Evolutionary conservation across 1,140 invertebrate species (phyloP).

Genomic region (Eriocheir sinensis): DNA sequence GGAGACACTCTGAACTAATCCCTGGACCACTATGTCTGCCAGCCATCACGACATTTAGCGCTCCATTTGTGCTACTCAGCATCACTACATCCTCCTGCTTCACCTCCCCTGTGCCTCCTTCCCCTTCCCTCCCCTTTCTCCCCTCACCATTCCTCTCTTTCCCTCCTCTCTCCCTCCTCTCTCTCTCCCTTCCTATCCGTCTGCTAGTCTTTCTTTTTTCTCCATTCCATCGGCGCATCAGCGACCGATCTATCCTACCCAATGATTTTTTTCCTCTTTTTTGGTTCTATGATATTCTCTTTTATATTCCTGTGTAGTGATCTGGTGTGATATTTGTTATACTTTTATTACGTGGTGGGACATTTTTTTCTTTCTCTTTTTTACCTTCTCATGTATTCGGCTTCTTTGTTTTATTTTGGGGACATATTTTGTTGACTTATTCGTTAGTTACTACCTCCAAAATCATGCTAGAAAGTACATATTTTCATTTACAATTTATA

Average conservation of each 20-base stretch:
- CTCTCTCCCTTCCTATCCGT: constrained; percentile 21
- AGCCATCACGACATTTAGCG: constrained; percentile 42
- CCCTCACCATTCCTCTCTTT: constrained; percentile 18
- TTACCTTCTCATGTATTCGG: too few relatives aligned
- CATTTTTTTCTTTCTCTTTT: too few relatives aligned
- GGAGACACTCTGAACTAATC: constrained; percentile 40
- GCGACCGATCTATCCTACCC: neutral
- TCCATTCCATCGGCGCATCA: neutral
- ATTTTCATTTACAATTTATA: too few relatives aligned
- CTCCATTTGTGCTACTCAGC: constrained; percentile 66
- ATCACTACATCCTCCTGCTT: neutral
- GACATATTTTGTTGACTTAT: too few relatives aligned
- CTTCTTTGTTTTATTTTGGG: too few relatives aligned
- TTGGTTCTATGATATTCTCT: neutral
- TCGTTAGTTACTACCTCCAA: too few relatives aligned
- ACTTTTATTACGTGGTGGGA: too few relatives aligned
- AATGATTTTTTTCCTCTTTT: neutral
- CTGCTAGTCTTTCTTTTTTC: neutral
- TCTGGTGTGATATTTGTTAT: neutral
- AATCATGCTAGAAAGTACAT: too few relatives aligned
- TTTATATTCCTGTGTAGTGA: neutral
- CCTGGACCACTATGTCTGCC: constrained; percentile 33
- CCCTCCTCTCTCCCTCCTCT: constrained; percentile 3
- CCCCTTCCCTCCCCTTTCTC: neutral
- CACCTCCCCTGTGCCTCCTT: constrained; percentile 23